phyloP scores from a whole-genome alignment of 53 echinoderm and acorn worm genomes.

The Hippasteria phrygiana region DNA sequence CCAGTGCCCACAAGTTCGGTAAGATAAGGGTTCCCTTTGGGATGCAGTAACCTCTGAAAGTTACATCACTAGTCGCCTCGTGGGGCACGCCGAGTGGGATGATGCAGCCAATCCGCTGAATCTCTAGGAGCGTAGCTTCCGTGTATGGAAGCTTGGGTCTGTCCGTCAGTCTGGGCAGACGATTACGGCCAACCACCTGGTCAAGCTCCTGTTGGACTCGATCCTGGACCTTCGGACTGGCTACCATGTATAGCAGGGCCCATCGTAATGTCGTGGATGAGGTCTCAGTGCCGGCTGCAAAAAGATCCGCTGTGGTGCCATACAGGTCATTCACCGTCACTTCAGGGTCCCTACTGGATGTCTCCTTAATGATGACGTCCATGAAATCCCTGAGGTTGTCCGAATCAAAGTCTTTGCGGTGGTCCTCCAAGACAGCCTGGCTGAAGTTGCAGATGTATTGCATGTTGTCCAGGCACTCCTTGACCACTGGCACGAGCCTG shows the following conservation, averaged over 20 bases:
- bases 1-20: slow-evolving; percentile 47
- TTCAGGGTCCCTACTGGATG: background rate
- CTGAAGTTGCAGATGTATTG: slow-evolving; percentile 18
- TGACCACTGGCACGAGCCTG: slow-evolving; percentile 1
- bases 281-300: slow-evolving; percentile 61
- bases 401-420: background rate
- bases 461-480: slow-evolving; percentile 32
- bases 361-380: slow-evolving; percentile 41
- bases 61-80: slow-evolving; percentile 29
- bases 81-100: slow-evolving; percentile 68
- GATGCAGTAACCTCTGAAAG: slow-evolving; percentile 46
- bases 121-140: slow-evolving; percentile 47
- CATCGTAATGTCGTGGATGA: slow-evolving; percentile 50
- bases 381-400: slow-evolving; percentile 29
- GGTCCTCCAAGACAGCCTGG: slow-evolving; percentile 15
- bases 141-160: slow-evolving; percentile 39
- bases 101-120: slow-evolving; percentile 50
- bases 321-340: slow-evolving; percentile 35
- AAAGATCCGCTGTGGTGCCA: slow-evolving; percentile 52
- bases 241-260: slow-evolving; percentile 52
- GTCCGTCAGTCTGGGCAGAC: slow-evolving; percentile 38
- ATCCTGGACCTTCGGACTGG: slow-evolving; percentile 41
- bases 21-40: slow-evolving; percentile 56
- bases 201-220: slow-evolving; percentile 55
- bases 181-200: slow-evolving; percentile 34